Evolutionary conservation across 2,113 vertebrate genomes (phyloP).

Genomic region (Lepus americanus): DNA sequence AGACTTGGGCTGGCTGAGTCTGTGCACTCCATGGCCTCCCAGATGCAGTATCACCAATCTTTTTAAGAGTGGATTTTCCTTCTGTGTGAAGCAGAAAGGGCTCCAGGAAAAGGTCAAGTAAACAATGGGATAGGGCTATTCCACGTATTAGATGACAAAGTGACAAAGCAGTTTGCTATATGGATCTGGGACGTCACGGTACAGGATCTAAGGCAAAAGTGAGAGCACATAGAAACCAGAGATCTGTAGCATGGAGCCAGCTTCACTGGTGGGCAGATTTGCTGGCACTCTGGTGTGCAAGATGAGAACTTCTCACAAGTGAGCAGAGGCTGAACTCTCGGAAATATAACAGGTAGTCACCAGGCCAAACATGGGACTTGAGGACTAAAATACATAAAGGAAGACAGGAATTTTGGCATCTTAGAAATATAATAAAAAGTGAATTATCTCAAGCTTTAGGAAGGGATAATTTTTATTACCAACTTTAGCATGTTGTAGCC

Average conservation of each 20-base stretch:
- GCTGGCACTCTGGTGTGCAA: neutral
- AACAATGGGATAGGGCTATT: neutral
- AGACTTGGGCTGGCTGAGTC: no score
- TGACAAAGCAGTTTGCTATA: neutral
- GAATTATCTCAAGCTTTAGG: neutral
- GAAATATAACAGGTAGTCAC: neutral
- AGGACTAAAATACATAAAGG: slow-evolving; percentile 23
- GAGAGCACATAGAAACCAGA: neutral
- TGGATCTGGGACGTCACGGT: neutral
- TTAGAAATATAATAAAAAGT: neutral
- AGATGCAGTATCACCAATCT: neutral
- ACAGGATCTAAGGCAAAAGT: neutral
- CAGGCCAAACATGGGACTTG: neutral
- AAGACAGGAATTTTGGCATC: neutral
- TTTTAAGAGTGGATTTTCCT: neutral
- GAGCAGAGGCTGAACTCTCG: neutral
- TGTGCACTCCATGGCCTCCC: rapidly evolving
- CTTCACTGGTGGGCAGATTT: neutral
- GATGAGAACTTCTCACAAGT: neutral
- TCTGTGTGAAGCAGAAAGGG: neutral
- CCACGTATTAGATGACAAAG: neutral
- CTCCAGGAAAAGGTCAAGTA: neutral
- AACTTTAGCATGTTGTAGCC: neutral
- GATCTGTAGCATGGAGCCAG: neutral
- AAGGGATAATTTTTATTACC: neutral